Conservation (phyloP, 2,113 vertebrate species). For the Promerops cafer region DNA sequence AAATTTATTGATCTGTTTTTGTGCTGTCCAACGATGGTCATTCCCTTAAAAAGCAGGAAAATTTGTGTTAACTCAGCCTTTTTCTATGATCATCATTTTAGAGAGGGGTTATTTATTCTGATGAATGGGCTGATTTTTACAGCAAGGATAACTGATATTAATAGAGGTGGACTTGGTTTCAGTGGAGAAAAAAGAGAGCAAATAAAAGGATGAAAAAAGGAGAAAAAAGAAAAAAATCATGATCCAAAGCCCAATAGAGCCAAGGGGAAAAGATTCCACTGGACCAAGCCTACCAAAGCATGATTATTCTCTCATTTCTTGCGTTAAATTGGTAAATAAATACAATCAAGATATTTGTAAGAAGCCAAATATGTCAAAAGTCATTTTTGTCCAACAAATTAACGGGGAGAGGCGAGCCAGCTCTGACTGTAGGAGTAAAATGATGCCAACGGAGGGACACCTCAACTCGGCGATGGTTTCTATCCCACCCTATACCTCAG, state of each 20-base stretch:
- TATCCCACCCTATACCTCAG: not conserved
- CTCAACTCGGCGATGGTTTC: fast-evolving
- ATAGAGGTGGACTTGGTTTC: not conserved
- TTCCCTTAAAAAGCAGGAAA: not conserved
- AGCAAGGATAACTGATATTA: not conserved
- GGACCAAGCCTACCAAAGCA: not conserved
- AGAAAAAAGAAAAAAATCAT: not conserved
- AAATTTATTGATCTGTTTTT: not conserved
- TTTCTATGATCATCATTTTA: not conserved
- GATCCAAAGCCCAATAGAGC: not conserved
- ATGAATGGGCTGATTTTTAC: not conserved
- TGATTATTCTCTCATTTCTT: not conserved
- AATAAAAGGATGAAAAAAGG: not conserved
- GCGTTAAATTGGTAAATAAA: not conserved
- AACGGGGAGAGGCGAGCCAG: not conserved
- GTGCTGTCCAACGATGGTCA: not conserved
- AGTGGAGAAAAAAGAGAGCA: not conserved
- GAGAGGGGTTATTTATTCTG: not conserved
- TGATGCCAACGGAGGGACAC: fast-evolving
- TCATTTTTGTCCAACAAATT: not conserved
- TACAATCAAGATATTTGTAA: not conserved
- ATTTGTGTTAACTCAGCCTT: not conserved
- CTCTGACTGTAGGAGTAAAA: not conserved
- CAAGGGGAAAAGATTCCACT: not conserved
- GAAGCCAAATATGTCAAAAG: not conserved